Evolutionary conservation across 2,797 vertebrate species (phyloP), one percentile per base, ranked within the genome.

Genomic region (Varecia variegata): DNA sequence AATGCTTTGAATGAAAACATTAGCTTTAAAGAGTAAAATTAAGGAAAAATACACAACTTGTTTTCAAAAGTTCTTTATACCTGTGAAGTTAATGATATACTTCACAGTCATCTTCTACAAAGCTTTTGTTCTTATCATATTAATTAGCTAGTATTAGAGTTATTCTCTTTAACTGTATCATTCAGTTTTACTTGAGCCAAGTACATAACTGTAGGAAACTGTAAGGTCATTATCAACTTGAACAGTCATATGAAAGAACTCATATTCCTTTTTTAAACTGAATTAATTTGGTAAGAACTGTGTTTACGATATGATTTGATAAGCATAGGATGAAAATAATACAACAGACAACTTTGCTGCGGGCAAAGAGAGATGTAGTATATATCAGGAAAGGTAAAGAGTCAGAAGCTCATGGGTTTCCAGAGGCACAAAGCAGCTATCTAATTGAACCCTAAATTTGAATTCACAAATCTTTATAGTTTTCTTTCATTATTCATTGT

Each of bases 61-160:
- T 54, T 97, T 92, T 70, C 62, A 79, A 89, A 82, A 54, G 0
- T 82, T 88, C 30, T 74, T 96, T 32, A 80, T 30, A n/a, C n/a
- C 82, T 94, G 8, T 54, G 45, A 95, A 91, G 35, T 74, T 93
- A 88, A 82, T 0, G 71, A 4, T 85, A 30, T 81, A 47, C 14
- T 86, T 95, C 79, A 35, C 17, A 95, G 9, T 32, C 7, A 30
- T 82, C 85, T 96, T 93, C 58, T 96, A 50, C 82, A 97, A 88
- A 87, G 58, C 1, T 73, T 98, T 97, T 93, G 25, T 77, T 76
- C 40, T 96, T 73, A 43, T 96, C 89, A 27, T 62, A 95, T 77
- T 92, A 95, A 97, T 96, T 97, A 97, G 54, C 32, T 95, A 81
- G 92, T 96, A 95, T 92, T 80, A 65, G 58, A 95, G 88, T 87